Percentiles rank a stretch among this genome's conserved stretches.
Conservation (phyloP, 1,140 invertebrate genomes). For the Proctacanthus coquilletti region DNA sequence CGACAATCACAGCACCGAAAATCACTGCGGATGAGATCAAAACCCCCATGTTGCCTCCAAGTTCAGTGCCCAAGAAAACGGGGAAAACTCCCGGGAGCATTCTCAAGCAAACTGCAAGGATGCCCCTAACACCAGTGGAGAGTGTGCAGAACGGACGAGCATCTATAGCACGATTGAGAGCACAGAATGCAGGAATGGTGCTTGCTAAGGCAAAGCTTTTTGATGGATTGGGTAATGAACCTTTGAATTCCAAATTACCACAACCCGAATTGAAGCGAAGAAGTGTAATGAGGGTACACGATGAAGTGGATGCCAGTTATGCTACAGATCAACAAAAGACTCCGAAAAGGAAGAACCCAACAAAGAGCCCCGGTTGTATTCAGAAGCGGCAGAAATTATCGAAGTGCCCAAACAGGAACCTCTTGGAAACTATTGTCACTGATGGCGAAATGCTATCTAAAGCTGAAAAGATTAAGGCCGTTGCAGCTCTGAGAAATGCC, state of each 20-base stretch:
- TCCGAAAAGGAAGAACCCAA: too few species aligned
- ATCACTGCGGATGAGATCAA: conserved; percentile 2
- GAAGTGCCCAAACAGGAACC: too few species aligned
- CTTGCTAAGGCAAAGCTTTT: conserved; percentile 47
- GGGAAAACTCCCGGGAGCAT: not conserved
- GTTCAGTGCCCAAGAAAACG: conserved; percentile 11
- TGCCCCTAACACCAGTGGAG: conserved; percentile 9
- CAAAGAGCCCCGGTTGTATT: too few species aligned
- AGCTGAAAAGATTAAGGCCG: too few species aligned
- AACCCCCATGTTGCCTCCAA: conserved; percentile 8
- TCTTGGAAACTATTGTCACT: too few species aligned
- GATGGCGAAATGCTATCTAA: too few species aligned
- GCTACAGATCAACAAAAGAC: too few species aligned
- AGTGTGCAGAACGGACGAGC: conserved; percentile 33
- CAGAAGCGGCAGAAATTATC: too few species aligned
- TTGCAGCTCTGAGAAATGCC: too few species aligned
- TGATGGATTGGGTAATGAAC: conserved; percentile 30
- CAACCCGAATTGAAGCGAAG: too few species aligned
- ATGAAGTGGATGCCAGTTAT: too few species aligned
- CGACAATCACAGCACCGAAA: not conserved
- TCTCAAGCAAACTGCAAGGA: not conserved
- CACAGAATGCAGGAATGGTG: conserved; percentile 52
- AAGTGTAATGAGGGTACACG: too few species aligned
- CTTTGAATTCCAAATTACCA: conserved; percentile 1
- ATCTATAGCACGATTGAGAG: conserved; percentile 42